Conservation (phyloP, 2,797 vertebrate species). For the Sarcoramphus papa region DNA sequence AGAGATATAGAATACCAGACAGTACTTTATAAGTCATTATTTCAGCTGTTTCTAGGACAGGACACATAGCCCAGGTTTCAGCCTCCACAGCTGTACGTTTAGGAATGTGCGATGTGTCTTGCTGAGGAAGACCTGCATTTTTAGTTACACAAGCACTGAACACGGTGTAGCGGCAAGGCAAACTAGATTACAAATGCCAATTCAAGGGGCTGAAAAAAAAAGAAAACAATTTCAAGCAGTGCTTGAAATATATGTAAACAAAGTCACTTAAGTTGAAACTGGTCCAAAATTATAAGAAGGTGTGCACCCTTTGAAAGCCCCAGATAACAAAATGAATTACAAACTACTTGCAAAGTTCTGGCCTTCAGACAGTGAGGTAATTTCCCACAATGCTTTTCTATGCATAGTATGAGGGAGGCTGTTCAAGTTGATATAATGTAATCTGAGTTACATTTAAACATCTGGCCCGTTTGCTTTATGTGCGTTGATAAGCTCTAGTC, state of each 20-base stretch:
- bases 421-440: background rate
- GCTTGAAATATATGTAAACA: background rate
- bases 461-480: background rate
- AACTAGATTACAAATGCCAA: background rate
- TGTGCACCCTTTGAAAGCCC: background rate
- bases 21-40: background rate
- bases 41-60: constrained; percentile 16
- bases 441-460: background rate
- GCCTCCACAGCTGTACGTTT: background rate
- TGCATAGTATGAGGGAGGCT: background rate
- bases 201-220: background rate
- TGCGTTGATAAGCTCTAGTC: background rate
- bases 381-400: background rate
- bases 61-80: background rate
- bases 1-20: background rate
- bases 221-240: background rate
- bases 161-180: background rate
- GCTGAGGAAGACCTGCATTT: constrained; percentile 24
- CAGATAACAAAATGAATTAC: background rate
- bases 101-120: background rate
- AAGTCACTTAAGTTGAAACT: background rate
- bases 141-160: background rate
- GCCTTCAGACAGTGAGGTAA: background rate
- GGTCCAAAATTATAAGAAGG: background rate
- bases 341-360: background rate